Conservation (phyloP, 1,140 invertebrate species). For the Anastrepha obliqua region DNA sequence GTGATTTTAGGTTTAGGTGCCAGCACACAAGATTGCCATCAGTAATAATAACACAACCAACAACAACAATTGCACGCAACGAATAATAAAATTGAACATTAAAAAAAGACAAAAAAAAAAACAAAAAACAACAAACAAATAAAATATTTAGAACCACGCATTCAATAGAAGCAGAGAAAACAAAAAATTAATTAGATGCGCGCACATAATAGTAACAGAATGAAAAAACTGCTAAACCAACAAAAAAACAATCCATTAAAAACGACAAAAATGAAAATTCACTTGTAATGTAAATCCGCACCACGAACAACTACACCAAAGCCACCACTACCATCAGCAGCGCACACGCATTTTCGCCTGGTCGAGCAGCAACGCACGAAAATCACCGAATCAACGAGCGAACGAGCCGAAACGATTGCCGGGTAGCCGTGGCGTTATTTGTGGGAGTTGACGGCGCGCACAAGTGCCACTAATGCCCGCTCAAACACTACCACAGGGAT, state of each 20-base stretch:
- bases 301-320: not conserved
- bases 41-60: slow-evolving; percentile 24
- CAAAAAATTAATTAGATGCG: slow-evolving; percentile 51
- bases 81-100: slow-evolving; percentile 34
- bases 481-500: not conserved
- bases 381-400: not conserved
- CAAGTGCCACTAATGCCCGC: not conserved
- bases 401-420: not conserved
- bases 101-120: not conserved
- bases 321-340: slow-evolving; percentile 6
- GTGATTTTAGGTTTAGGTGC: slow-evolving; percentile 55
- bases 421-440: slow-evolving; percentile 1
- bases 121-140: not conserved
- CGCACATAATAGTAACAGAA: slow-evolving; percentile 15
- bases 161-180: not conserved
- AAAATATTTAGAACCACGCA: not conserved
- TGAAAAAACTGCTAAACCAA: not conserved
- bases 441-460: slow-evolving; percentile 19
- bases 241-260: not conserved
- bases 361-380: slow-evolving; percentile 1
- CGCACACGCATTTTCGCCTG: not conserved
- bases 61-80: slow-evolving; percentile 25
- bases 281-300: slow-evolving; percentile 24
- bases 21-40: slow-evolving; percentile 39
- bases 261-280: slow-evolving; percentile 22